Evolutionary conservation across 2,797 vertebrate genomes (phyloP).

Genomic region (Sebastes hubbsi): DNA sequence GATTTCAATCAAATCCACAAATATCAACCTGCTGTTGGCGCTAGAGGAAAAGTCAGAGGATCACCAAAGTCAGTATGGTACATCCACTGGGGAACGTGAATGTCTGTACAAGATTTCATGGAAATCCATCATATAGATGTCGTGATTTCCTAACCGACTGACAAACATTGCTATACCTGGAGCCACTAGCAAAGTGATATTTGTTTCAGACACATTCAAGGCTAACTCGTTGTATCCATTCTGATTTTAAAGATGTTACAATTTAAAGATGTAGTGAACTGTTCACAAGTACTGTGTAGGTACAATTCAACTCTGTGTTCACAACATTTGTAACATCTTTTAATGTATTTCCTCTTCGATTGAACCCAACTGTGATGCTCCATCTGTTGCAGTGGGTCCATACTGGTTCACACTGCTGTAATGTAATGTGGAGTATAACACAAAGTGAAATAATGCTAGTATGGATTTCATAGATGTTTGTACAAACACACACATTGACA

Average conservation of each 20-base stretch:
- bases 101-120: background rate
- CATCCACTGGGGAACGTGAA: background rate
- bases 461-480: slow-evolving; percentile 42
- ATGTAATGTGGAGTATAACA: slow-evolving; percentile 7
- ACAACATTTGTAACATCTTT: background rate
- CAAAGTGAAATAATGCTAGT: slow-evolving; percentile 23
- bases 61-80: no score
- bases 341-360: background rate
- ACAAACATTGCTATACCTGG: background rate
- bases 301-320: background rate
- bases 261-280: background rate
- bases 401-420: slow-evolving; percentile 2
- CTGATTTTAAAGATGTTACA: background rate
- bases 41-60: background rate
- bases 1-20: background rate
- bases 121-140: background rate
- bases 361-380: background rate
- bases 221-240: background rate
- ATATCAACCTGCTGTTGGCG: background rate
- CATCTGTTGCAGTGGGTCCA: slow-evolving; percentile 5
- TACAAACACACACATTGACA: slow-evolving; percentile 26
- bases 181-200: background rate
- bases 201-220: background rate
- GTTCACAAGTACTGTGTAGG: background rate
- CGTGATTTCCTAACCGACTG: background rate